Base-by-base conservation (phyloP, 2,113 vertebrate genomes). In the Tamias sibiricus region DNA sequence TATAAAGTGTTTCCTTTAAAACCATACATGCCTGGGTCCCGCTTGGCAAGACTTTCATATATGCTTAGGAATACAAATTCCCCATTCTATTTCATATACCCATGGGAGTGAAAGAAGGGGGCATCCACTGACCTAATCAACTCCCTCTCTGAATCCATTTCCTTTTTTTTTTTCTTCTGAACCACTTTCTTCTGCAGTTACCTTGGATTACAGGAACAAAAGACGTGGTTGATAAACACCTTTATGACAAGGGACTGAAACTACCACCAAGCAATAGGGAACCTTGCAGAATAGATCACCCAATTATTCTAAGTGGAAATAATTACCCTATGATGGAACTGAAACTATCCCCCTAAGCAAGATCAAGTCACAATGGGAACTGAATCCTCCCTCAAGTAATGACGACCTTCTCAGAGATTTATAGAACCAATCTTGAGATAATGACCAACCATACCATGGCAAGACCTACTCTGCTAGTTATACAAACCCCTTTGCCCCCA, bases 1-100 rank as follows among this genome's bases (percentile, higher is more conserved):
- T 96, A 87, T 79, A 86, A 91, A 95, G 44, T 92, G 26, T 88
- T 66, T 62, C 69, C 13, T 44, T 93, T 64, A 59, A 97, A 95
- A 82, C n/a, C 32, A 87, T 54, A 24, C 44, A 91, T 84, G 32
- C 10, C 35, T 90, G 6, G 52, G 28, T 71, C 42, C 32, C 64
- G 49, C 9, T 92, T 95, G 28, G n/a, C 74, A 95, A 91, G 35
- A 75, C 0, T 37, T 8, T 93, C 79, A 75, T 72, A 17, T 69
- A 82, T 93, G n/a, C 13, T 22, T 66, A 32, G 49, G 35, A 74
- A n/a, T 79, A 94, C 59, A 57, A 75, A 82, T 82, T 32, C 6
- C 32, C 11, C 8, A 91, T 24, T 66, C 30, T 87, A n/a, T 19
- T 62, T 91, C 12, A 86, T 14, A n/a, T 42, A 64, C 22, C 19